Evolutionary conservation across 2,113 vertebrate genomes (phyloP).

Genomic region (Chiloscyllium plagiosum): DNA sequence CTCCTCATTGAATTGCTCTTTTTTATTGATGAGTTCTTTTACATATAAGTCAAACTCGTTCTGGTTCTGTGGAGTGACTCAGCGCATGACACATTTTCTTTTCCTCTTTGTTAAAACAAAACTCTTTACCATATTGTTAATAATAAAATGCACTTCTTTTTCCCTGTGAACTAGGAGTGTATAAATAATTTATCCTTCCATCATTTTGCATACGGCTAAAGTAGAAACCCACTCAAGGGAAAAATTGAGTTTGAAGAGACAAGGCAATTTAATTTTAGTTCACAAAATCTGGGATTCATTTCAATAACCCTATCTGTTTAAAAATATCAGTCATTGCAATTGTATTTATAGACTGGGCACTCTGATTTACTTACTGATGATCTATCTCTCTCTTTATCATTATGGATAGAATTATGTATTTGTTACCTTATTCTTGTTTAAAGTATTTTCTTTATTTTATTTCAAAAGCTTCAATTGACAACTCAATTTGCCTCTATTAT

Average conservation of each 20-base stretch:
- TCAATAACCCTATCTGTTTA: constrained; percentile 14
- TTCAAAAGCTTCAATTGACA: background rate
- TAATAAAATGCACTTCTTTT: constrained; percentile 8
- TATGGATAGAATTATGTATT: constrained; percentile 10
- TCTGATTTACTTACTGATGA: constrained; percentile 28
- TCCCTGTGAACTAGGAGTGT: background rate
- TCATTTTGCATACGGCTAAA: constrained; percentile 9
- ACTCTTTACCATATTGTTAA: constrained; percentile 13
- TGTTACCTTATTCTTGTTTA: background rate
- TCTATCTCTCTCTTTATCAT: constrained; percentile 12
- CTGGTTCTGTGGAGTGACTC: background rate
- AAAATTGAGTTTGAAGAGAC: constrained; percentile 37
- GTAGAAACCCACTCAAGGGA: constrained; percentile 31
- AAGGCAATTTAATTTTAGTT: constrained; percentile 33
- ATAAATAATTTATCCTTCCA: constrained; percentile 20
- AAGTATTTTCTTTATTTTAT: background rate
- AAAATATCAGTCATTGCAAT: constrained; percentile 6
- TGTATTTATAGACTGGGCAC: background rate
- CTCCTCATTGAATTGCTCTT: background rate
- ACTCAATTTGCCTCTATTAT: background rate
- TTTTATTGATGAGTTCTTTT: background rate
- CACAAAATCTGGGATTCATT: constrained; percentile 29
- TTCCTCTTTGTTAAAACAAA: background rate
- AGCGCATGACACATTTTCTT: background rate
- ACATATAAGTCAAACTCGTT: background rate